Conservation (phyloP, 1,140 invertebrate species). For the Colletes gigas region DNA sequence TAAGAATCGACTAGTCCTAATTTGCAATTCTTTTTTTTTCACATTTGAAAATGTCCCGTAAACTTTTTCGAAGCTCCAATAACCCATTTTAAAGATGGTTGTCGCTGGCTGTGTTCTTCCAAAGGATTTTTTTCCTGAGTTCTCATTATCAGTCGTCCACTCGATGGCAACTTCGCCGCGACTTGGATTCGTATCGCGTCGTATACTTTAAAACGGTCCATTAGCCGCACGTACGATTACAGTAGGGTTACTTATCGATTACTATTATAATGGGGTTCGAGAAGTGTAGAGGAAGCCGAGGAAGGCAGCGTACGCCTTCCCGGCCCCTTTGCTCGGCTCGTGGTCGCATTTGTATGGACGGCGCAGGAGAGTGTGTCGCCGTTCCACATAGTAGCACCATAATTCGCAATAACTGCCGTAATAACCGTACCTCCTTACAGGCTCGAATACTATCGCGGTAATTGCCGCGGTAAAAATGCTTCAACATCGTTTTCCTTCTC, state of each 20-base stretch:
- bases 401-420: constrained; percentile 77
- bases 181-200: constrained; percentile 34
- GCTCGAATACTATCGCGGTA: constrained; percentile 72
- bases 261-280: constrained; percentile 69
- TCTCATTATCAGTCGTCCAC: constrained; percentile 17
- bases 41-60: too few relatives aligned
- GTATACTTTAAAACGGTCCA: constrained; percentile 71
- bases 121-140: neutral
- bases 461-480: constrained; percentile 64
- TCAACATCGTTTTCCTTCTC: neutral
- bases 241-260: constrained; percentile 77
- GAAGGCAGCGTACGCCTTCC: neutral
- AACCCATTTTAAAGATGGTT: too few relatives aligned
- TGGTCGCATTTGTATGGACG: constrained; percentile 38
- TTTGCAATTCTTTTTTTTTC: too few relatives aligned
- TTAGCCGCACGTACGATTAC: constrained; percentile 74
- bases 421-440: constrained; percentile 75
- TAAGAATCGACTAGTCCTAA: too few relatives aligned
- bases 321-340: neutral
- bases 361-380: constrained; percentile 33
- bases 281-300: neutral
- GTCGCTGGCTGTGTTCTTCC: too few relatives aligned
- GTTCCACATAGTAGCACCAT: constrained; percentile 64
- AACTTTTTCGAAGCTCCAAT: too few relatives aligned
- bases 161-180: constrained; percentile 7